Evolutionary conservation across 2,888 invertebrate genomes (phyloP), one percentile per base, ranked within the genome.

Genomic region (Dysmachus trigonus): DNA sequence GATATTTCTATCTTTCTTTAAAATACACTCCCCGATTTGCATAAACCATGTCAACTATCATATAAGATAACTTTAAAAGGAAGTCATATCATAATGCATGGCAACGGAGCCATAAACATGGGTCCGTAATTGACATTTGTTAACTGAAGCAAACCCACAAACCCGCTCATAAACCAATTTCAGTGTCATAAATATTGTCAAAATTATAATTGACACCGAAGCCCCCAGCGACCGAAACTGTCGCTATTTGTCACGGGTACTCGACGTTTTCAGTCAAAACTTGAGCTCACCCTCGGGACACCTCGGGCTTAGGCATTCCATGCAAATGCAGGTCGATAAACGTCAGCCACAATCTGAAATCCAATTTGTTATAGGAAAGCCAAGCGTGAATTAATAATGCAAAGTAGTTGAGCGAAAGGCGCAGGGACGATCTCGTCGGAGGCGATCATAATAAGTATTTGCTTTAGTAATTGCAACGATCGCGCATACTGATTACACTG

Each of bases 401-500:
- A 27, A 62, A 62, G 47, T 47, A 4, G 47, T n/a, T 10, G 27
- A 27, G 10, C 62, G 41, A 10, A 10, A 3, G 41, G 8, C 41
- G 15, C 41, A 10, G 41, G 4, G 4, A 41, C 8, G 41, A 10
- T 77, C 38, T 77, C 47, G 30, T 47, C 47, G 30, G 30, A 77
- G 77, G 77, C 77, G 77, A 77, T 77, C 47, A 41, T 77, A 77
- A 77, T 77, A 77, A 77, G 41, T 77, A 77, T 77, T 77, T 77
- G 77, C 77, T 47, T 30, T 77, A 30, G 41, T 77, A 77, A 77
- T 77, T 62, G 27, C 7, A 15, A 6, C 77, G 77, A 77, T 77
- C 47, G 76, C 38, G 77, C 27, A 77, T 47, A 77, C 27, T 77
- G 77, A 77, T 77, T 77, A 77, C 30, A 77, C 30, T 41, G 77